Percentiles rank a stretch among this genome's conserved stretches.
Conservation (phyloP, 2,113 vertebrate species). For the Thinocorus orbignyianus region DNA sequence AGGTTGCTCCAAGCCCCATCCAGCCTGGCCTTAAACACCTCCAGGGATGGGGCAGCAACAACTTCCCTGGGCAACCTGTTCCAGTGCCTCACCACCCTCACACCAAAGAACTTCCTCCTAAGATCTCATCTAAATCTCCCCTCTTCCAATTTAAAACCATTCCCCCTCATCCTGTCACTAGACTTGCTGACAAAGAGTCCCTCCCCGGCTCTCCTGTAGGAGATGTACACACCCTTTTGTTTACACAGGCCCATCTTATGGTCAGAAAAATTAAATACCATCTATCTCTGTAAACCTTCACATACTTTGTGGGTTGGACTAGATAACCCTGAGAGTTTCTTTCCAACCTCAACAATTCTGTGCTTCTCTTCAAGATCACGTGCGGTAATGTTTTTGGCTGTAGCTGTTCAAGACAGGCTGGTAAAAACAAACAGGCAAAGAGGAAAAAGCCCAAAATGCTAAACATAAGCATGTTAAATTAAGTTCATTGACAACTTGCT, state of each 20-base stretch:
- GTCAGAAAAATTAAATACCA: background rate
- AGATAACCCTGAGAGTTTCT: background rate
- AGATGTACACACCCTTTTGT: background rate
- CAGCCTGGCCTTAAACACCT: too few relatives aligned
- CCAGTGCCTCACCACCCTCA: too few relatives aligned
- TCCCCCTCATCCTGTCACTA: too few relatives aligned
- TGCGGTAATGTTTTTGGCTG: background rate
- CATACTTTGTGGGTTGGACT: background rate
- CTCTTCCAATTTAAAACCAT: too few relatives aligned
- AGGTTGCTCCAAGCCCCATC: too few relatives aligned
- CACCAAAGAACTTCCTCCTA: too few relatives aligned
- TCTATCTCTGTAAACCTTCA: background rate
- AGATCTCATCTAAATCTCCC: too few relatives aligned
- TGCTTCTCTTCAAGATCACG: background rate
- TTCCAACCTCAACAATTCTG: background rate
- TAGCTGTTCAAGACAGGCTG: background rate
- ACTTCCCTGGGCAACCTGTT: too few relatives aligned
- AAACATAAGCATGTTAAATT: background rate
- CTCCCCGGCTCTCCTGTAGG: too few relatives aligned
- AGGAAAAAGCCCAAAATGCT: background rate
- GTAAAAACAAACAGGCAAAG: background rate
- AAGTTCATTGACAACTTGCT: background rate
- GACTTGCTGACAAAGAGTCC: too few relatives aligned
- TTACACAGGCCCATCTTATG: background rate
- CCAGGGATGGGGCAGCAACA: too few relatives aligned